phyloP scores from a whole-genome alignment of 2,113 vertebrate genomes.

The Poecilia latipinna region DNA sequence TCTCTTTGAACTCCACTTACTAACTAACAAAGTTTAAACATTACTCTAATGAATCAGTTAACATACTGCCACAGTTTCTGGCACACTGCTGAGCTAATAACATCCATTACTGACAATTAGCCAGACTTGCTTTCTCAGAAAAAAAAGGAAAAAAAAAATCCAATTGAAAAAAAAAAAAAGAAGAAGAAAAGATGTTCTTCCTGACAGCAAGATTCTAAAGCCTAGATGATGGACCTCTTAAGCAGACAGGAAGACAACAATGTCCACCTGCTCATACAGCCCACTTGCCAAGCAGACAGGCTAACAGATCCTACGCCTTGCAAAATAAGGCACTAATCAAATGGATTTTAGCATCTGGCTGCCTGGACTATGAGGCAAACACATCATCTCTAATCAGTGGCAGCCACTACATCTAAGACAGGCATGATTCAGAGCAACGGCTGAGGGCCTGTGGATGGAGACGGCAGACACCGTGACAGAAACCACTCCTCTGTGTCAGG shows the following conservation, averaged over 20 bases:
- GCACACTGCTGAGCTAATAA: slow-evolving; percentile 24
- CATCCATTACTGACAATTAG: slow-evolving; percentile 44
- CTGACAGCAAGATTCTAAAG: slow-evolving; percentile 38
- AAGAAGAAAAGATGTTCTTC: slow-evolving; percentile 47
- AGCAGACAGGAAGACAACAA: slow-evolving; percentile 59
- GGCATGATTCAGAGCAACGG: slow-evolving; percentile 15
- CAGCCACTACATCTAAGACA: slow-evolving; percentile 11
- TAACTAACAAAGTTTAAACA: slow-evolving; percentile 41
- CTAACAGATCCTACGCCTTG: slow-evolving; percentile 26
- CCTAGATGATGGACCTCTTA: slow-evolving; percentile 42
- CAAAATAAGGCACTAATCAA: slow-evolving; percentile 5
- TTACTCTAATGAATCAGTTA: slow-evolving; percentile 54
- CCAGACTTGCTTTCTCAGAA: slow-evolving; percentile 37
- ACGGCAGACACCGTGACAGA: slow-evolving; percentile 10
- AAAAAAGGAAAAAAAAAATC: slow-evolving; percentile 8
- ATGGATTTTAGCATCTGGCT: slow-evolving; percentile 16
- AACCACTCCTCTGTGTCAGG: slow-evolving; percentile 11
- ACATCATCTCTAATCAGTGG: slow-evolving; percentile 18
- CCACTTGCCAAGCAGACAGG: slow-evolving; percentile 52
- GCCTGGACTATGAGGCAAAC: slow-evolving; percentile 19
- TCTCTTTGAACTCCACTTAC: slow-evolving; percentile 12
- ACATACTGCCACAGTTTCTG: slow-evolving; percentile 45
- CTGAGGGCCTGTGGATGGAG: slow-evolving; percentile 8
- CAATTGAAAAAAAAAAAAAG: slow-evolving; percentile 40
- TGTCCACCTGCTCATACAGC: slow-evolving; percentile 63